phyloP scores from a whole-genome alignment of 2,797 vertebrate genomes.

The Menidia menidia region DNA sequence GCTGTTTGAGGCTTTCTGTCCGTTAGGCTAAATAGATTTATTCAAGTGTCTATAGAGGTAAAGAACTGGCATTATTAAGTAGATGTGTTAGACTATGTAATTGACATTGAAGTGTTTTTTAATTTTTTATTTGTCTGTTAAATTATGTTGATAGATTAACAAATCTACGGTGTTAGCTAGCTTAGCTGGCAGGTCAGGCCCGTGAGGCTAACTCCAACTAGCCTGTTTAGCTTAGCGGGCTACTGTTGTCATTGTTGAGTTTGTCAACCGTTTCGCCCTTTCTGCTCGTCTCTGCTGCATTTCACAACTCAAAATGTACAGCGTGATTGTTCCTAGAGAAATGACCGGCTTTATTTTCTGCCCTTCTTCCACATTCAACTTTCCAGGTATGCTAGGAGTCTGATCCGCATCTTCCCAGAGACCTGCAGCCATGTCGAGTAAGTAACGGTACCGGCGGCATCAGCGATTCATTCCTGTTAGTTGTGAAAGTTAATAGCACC shows the following conservation, averaged over 20 bases:
- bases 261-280: background rate
- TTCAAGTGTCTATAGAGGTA: background rate
- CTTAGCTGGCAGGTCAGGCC: slow-evolving; percentile 23
- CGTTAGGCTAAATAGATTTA: slow-evolving; percentile 19
- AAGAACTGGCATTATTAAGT: rapidly evolving
- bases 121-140: rapidly evolving
- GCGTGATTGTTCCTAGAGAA: background rate
- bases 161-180: slow-evolving; percentile 1
- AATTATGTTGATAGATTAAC: rapidly evolving
- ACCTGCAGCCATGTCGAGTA: slow-evolving; percentile 92
- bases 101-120: rapidly evolving
- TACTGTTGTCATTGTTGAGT: slow-evolving; percentile 10
- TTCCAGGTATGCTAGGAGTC: slow-evolving; percentile 42
- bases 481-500: too few species aligned
- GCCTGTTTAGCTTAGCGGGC: background rate
- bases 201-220: background rate
- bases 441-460: slow-evolving; percentile 58
- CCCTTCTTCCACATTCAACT: slow-evolving; percentile 14
- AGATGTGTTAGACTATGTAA: background rate
- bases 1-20: slow-evolving; percentile 14
- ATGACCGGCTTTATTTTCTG: background rate
- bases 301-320: background rate
- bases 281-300: too few species aligned
- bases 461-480: too few species aligned
- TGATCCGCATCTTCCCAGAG: slow-evolving; percentile 56